Conservation (phyloP, 2,797 vertebrate species). For the Synaphobranchus kaupii region DNA sequence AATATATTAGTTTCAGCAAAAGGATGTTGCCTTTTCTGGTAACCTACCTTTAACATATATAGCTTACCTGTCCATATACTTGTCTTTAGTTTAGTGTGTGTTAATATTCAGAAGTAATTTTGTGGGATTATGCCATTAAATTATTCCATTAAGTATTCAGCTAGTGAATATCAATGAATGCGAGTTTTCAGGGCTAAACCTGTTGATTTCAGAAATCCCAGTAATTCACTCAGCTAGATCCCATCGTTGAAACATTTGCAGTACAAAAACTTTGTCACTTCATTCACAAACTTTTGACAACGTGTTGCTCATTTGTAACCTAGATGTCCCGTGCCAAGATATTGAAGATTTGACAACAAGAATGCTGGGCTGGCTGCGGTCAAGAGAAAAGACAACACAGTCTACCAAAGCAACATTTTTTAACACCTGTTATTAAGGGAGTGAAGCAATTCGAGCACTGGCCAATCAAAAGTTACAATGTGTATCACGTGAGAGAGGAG, state of each 20-base stretch:
- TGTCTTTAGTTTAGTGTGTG: no score
- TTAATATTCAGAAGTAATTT: no score
- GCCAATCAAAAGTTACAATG: conserved; percentile 22
- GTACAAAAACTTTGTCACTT: neutral
- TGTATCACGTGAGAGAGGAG: conserved; percentile 19
- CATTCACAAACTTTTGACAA: neutral
- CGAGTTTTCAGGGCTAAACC: no score
- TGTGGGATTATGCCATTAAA: no score
- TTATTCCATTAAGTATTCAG: no score
- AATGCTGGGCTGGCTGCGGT: neutral
- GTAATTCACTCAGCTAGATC: neutral
- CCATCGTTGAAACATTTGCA: neutral
- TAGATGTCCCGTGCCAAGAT: neutral
- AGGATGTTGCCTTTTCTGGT: neutral
- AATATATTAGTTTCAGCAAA: no score
- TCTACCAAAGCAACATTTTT: neutral
- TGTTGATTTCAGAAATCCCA: no score
- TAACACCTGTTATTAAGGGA: conserved; percentile 32
- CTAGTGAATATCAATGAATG: no score
- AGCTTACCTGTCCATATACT: neutral
- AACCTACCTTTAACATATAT: neutral
- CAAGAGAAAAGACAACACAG: neutral
- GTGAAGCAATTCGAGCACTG: neutral
- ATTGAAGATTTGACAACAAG: neutral
- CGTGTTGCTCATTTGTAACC: no score